Percentiles rank a stretch among this genome's conserved stretches.
These are phyloP conservation scores for Jordanella pulchra DNA, from an alignment of 2,797 vertebrate species.

Conservation along the genomic window DNA sequence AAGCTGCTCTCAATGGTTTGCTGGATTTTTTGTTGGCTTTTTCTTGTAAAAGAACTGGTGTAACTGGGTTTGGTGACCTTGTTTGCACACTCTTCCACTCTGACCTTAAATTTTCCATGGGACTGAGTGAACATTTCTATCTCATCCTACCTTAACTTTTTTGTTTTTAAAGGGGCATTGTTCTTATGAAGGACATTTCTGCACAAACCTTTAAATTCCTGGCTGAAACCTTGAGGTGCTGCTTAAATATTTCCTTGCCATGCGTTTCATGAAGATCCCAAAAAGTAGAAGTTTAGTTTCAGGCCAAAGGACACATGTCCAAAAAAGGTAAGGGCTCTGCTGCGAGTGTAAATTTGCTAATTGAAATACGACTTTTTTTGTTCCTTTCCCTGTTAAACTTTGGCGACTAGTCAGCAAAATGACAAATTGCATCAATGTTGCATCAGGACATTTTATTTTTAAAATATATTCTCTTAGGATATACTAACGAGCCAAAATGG, in stretches of 20 bases:
- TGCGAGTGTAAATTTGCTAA: not conserved
- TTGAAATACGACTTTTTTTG: not conserved
- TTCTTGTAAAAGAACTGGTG: not conserved
- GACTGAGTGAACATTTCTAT: not conserved
- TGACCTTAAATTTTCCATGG: not conserved
- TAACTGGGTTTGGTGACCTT: not conserved
- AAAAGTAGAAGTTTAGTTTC: not conserved
- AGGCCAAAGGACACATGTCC: not conserved
- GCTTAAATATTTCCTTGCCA: not conserved
- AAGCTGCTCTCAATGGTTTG: not conserved
- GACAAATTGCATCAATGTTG: too few species aligned
- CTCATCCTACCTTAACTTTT: too few species aligned
- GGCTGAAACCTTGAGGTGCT: not conserved
- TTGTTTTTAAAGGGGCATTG: not conserved
- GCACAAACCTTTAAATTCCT: not conserved
- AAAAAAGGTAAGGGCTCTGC: not conserved
- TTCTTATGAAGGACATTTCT: not conserved
- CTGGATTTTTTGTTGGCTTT: not conserved
- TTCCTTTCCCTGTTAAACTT: too few species aligned
- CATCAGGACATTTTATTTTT: too few species aligned
- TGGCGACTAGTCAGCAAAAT: too few species aligned
- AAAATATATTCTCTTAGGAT: too few species aligned
- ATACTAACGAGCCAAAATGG: too few species aligned
- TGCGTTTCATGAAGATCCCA: not conserved
- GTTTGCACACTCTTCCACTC: not conserved